These are phyloP conservation scores for Sebastes melanostomus DNA, from an alignment of 2,797 vertebrate species.

Conservation along the genomic window DNA sequence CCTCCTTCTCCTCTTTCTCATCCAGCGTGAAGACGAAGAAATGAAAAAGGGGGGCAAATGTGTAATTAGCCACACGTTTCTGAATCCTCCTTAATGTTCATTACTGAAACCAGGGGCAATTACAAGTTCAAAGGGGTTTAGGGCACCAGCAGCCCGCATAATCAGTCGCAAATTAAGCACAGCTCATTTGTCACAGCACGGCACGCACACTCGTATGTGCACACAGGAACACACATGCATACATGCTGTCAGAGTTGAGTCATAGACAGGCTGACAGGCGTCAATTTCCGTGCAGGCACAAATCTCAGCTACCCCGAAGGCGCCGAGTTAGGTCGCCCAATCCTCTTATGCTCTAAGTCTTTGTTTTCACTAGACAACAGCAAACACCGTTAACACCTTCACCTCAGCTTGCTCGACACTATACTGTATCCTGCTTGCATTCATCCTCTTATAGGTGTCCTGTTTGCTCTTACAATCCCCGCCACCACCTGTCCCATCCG, in stretches of 20 bases:
- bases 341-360: conserved; percentile 85
- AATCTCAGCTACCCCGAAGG: conserved; percentile 89
- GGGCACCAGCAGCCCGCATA: conserved; percentile 96
- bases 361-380: conserved; percentile 81
- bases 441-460: conserved; percentile 78
- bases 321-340: conserved; percentile 80
- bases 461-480: conserved; percentile 69
- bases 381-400: conserved; percentile 68
- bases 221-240: conserved; percentile 75
- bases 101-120: conserved; percentile 99
- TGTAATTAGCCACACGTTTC: conserved; percentile 96
- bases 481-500: conserved; percentile 45
- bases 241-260: conserved; percentile 90
- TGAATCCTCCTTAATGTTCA: conserved; percentile 98
- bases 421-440: conserved; percentile 63
- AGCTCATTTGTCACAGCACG: conserved; percentile 95
- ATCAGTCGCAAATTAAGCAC: conserved; percentile 97
- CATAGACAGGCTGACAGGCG: conserved; percentile 90
- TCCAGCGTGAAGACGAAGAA: conserved; percentile 60
- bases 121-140: conserved; percentile 99
- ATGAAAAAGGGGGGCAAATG: conserved; percentile 84
- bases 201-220: conserved; percentile 69
- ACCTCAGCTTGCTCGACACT: conserved; percentile 57
- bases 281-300: conserved; percentile 92
- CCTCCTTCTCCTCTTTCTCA: conserved; percentile 63